Conservation (phyloP, 2,113 vertebrate species). For the Chaetura pelagica region DNA sequence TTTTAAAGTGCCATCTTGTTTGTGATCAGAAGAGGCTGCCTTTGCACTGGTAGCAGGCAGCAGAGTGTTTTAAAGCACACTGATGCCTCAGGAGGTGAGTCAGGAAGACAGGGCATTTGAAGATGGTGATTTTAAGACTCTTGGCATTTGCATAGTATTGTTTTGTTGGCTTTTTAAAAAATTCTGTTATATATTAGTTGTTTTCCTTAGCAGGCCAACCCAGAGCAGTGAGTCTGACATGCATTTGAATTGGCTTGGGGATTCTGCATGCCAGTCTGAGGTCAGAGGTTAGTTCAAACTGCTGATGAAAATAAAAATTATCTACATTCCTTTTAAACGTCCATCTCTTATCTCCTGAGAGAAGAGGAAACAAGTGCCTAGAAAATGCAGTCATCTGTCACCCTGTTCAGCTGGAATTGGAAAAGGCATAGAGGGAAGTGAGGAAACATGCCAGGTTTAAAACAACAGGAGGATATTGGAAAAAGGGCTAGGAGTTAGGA, state of each 20-base stretch:
- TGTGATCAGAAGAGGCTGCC: not conserved
- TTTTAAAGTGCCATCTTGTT: not conserved
- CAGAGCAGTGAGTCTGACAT: not conserved
- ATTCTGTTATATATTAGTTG: not conserved
- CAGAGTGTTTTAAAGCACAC: too few relatives aligned
- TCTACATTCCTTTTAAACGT: slow-evolving; percentile 1
- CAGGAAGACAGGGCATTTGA: not conserved
- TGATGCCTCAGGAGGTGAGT: not conserved
- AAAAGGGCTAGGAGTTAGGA: not conserved
- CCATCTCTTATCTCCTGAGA: not conserved
- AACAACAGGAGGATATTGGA: not conserved
- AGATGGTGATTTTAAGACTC: not conserved
- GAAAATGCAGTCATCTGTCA: not conserved
- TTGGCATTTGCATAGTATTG: not conserved
- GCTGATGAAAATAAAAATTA: not conserved
- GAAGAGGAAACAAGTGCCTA: not conserved
- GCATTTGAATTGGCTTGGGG: not conserved
- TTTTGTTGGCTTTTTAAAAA: not conserved
- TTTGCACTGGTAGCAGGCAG: rapidly evolving
- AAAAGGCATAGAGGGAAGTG: not conserved
- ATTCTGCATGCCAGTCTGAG: not conserved
- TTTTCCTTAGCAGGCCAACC: not conserved
- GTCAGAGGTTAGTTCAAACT: not conserved
- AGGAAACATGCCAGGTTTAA: not conserved
- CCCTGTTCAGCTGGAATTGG: not conserved